These are phyloP conservation scores for Echinometra lucunter DNA, from an alignment of 53 echinoderm and acorn worm genomes.

Conservation along the genomic window DNA sequence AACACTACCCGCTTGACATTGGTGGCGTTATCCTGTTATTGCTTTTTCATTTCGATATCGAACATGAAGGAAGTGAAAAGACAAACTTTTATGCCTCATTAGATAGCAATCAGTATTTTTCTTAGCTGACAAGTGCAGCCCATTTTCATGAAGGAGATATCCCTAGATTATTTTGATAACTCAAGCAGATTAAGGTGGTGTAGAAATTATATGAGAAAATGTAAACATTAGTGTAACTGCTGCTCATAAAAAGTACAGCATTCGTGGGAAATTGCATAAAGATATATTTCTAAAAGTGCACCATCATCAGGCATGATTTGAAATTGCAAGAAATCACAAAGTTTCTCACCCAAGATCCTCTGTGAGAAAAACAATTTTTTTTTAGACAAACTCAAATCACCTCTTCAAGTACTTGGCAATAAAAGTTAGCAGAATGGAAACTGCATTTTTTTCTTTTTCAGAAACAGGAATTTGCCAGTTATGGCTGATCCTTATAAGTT, in stretches of 20 bases:
- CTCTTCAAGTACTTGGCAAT: too few relatives aligned
- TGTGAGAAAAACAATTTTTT: background rate
- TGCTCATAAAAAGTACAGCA: constrained; percentile 27
- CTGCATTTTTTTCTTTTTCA: background rate
- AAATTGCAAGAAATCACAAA: background rate
- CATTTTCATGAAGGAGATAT: constrained; percentile 32
- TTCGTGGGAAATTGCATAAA: background rate
- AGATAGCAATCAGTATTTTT: background rate
- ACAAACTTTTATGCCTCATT: constrained; percentile 15
- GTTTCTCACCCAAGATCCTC: background rate
- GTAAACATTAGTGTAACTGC: background rate
- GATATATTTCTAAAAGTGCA: background rate
- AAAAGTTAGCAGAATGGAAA: background rate
- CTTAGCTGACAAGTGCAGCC: constrained; percentile 31
- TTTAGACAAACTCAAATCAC: too few relatives aligned
- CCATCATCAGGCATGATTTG: background rate
- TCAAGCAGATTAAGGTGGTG: background rate
- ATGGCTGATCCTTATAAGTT: too few relatives aligned
- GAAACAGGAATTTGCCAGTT: too few relatives aligned
- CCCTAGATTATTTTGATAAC: background rate
- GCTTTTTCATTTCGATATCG: background rate
- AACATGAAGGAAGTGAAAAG: constrained; percentile 33
- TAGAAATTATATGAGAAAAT: background rate
- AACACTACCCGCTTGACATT: constrained; percentile 9
- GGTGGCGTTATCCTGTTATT: constrained; percentile 37